Base-by-base conservation (phyloP, 2,888 invertebrate genomes). In the Lordiphosa andalusiaca region DNA sequence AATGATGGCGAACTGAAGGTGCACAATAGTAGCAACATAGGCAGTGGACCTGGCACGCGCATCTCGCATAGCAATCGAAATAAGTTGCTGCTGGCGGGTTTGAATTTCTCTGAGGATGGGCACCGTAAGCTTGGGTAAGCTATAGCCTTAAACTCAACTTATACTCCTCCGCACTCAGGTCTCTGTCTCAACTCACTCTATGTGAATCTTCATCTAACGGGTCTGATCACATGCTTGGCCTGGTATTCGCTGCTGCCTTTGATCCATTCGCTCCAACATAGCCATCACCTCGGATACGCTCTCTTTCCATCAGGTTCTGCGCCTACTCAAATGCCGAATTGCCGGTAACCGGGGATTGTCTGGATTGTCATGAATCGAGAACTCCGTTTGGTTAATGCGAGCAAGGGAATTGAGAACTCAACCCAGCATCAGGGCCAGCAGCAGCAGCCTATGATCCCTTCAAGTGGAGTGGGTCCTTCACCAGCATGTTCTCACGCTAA, bases 231-330 rank as follows among this genome's bases (percentile, higher is more conserved):
- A 33, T 93, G 95, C 71, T 91, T 99, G 69, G 95, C 97, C 4
- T 93, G 95, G 59, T 95, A 96, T 89, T n/a, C n/a, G n/a, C 96
- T 98, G 0, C 95, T 98, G 73, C 96, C 98, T 5, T 90, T 98
- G 53, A 91, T 98, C 50, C 93, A 96, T 68, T 95, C 96, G 96
- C 84, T 94, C 96, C 62, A 94, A 93, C 88, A 92, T 94, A 75
- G 94, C 95, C 72, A 93, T 97, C 85, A 96, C 97, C 88, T 97
- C 97, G 1, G 95, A 95, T 85, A 95, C 98, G 86, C 95, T 96
- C 87, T 97, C 96, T 3, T 91, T 98, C 67, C 95, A 95, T 89
- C 97, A 97, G 93, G 97, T 95, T 66, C 90, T 96, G 73, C 93
- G 94, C 59, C 93, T 93, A 44, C 90, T 98, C 44, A 96, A 96